Evolutionary conservation across 2,797 vertebrate genomes (phyloP).

Genomic region (Protonibea diacanthus): DNA sequence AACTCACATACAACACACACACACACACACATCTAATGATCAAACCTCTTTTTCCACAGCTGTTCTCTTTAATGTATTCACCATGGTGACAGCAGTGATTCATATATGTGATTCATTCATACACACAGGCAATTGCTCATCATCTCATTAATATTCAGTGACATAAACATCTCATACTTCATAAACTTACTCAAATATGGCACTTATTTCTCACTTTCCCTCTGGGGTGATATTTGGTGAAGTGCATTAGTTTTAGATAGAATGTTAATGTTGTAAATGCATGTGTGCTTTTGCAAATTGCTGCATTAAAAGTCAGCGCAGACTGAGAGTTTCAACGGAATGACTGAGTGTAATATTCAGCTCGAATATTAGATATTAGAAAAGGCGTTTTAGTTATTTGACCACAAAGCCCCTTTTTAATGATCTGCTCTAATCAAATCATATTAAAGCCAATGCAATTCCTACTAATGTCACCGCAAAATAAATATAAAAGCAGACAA

Average conservation of each 20-base stretch:
- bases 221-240: constrained; percentile 66
- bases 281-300: constrained; percentile 68
- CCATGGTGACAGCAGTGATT: constrained; percentile 66
- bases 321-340: constrained; percentile 36
- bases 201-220: constrained; percentile 66
- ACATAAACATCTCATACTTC: constrained; percentile 79
- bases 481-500: neutral
- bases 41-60: constrained; percentile 51
- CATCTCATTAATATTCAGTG: constrained; percentile 81
- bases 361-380: constrained; percentile 53
- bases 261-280: constrained; percentile 63
- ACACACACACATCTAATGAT: constrained; percentile 50
- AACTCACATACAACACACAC: constrained; percentile 11
- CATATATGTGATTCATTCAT: constrained; percentile 73
- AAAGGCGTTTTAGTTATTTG: constrained; percentile 51
- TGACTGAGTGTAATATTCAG: constrained; percentile 26
- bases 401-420: constrained; percentile 31
- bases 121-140: constrained; percentile 71
- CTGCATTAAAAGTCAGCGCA: constrained; percentile 49
- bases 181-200: constrained; percentile 76
- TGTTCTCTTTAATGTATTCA: constrained; percentile 66
- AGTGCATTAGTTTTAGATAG: constrained; percentile 64
- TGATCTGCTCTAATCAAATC: constrained; percentile 36
- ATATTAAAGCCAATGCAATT: constrained; percentile 49
- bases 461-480: constrained; percentile 19